Conservation (phyloP, 2,113 vertebrate genomes). For the Nothobranchius furzeri region DNA sequence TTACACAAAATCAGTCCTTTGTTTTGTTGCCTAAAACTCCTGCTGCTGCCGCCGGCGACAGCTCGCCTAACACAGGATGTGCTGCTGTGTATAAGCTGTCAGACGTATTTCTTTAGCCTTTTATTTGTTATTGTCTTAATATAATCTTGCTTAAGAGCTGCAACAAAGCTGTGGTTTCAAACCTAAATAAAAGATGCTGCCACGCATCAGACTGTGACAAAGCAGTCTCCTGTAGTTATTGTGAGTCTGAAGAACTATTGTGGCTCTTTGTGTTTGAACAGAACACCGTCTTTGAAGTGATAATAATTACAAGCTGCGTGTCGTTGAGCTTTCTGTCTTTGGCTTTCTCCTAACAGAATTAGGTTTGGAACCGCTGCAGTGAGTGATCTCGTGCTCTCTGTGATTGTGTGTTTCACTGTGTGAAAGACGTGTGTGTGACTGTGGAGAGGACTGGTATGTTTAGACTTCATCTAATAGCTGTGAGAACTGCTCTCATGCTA, state of each 20-base stretch:
- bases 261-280: constrained; percentile 49
- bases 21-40: constrained; percentile 43
- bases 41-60: constrained; percentile 39
- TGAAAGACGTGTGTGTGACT: constrained; percentile 46
- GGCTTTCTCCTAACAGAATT: constrained; percentile 59
- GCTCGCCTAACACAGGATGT: constrained; percentile 53
- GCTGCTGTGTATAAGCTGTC: constrained; percentile 65
- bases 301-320: constrained; percentile 57
- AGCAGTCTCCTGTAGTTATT: constrained; percentile 31
- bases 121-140: constrained; percentile 58
- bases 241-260: constrained; percentile 44
- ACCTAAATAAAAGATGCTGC: constrained; percentile 48
- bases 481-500: constrained; percentile 73
- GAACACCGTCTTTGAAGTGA: constrained; percentile 54
- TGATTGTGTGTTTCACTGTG: constrained; percentile 59
- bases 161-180: constrained; percentile 72
- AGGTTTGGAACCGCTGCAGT: constrained; percentile 72
- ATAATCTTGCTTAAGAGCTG: constrained; percentile 65
- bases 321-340: constrained; percentile 50
- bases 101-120: constrained; percentile 60
- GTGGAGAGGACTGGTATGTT: constrained; percentile 54
- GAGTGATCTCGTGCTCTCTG: constrained; percentile 59
- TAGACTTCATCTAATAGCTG: constrained; percentile 67
- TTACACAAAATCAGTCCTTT: constrained; percentile 60
- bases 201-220: constrained; percentile 38